A percentile compares a stretch with the other conserved stretches of the same genome.
phyloP scores from a whole-genome alignment of 37 sponge, comb jelly and placozoan genomes.

The Sycon ciliatum region DNA sequence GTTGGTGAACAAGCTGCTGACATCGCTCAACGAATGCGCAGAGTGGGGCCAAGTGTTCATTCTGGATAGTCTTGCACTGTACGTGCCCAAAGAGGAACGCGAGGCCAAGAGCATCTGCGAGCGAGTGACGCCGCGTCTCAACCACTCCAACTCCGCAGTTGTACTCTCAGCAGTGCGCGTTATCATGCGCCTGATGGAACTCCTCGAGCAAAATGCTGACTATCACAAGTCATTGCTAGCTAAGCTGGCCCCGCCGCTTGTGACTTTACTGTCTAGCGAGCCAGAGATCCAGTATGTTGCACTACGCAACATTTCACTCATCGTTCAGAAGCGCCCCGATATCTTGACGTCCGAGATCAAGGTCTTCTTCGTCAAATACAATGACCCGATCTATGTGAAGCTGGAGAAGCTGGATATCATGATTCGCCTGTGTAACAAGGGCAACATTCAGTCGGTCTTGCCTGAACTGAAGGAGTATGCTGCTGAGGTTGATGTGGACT shows the following conservation, averaged over 20 bases:
- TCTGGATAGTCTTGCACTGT: slow-evolving; percentile 74
- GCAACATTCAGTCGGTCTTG: slow-evolving; percentile 83
- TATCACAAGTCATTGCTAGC: slow-evolving; percentile 50
- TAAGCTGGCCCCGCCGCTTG: slow-evolving; percentile 93
- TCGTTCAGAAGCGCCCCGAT: slow-evolving; percentile 92
- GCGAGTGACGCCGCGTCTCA: slow-evolving; percentile 89
- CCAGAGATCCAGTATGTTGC: slow-evolving; percentile 98
- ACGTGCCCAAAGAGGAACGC: slow-evolving; percentile 63
- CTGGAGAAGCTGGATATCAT: slow-evolving; percentile 98
- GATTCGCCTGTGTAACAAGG: slow-evolving; percentile 78
- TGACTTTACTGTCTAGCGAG: slow-evolving; percentile 87
- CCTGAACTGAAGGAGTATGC: slow-evolving; percentile 98
- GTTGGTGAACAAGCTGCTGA: slow-evolving; percentile 92
- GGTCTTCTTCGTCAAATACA: slow-evolving; percentile 99
- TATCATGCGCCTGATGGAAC: slow-evolving; percentile 89
- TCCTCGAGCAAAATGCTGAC: slow-evolving; percentile 47
- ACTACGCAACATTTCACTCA: slow-evolving; percentile 90
- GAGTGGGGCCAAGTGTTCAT: slow-evolving; percentile 99
- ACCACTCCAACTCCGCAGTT: slow-evolving; percentile 97
- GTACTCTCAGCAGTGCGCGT: slow-evolving; percentile 96
- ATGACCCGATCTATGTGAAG: slow-evolving; percentile 98
- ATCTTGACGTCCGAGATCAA: slow-evolving; percentile 90
- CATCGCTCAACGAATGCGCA: slow-evolving; percentile 98
- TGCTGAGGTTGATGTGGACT: slow-evolving; percentile 97
- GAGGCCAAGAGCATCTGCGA: slow-evolving; percentile 95